Evolutionary conservation across 2,797 vertebrate species (phyloP).

Genomic region (Chiroxiphia lanceolata): DNA sequence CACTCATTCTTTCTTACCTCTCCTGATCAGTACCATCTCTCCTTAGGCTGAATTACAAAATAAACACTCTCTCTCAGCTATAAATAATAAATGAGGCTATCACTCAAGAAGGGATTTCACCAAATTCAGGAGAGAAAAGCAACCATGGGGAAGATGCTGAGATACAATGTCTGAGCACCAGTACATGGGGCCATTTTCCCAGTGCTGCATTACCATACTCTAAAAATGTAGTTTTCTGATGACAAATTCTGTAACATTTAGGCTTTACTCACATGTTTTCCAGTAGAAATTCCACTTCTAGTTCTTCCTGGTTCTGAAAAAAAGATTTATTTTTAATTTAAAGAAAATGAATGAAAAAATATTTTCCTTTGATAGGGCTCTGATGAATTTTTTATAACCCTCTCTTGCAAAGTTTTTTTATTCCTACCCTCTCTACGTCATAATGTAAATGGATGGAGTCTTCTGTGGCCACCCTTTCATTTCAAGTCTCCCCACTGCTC

Average conservation of each 20-base stretch:
- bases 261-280: conserved; percentile 72
- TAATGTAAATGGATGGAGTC: neutral
- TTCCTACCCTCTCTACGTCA: neutral
- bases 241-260: neutral
- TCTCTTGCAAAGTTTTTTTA: neutral
- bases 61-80: neutral
- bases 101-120: neutral
- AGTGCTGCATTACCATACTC: neutral
- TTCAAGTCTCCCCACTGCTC: neutral
- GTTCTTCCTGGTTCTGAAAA: conserved; percentile 72
- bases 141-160: neutral
- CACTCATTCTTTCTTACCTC: neutral
- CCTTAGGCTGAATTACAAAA: neutral
- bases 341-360: neutral
- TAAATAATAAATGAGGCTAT: neutral
- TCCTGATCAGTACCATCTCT: neutral
- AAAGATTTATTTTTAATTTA: neutral
- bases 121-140: neutral
- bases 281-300: conserved; percentile 81
- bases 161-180: neutral
- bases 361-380: neutral
- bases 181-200: neutral
- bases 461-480: neutral
- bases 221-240: neutral
- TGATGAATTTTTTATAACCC: neutral